A percentile compares a stretch with the other conserved stretches of the same genome.
Evolutionary conservation across 2,888 invertebrate genomes (phyloP).

Genomic region (Apodemia mormo): DNA sequence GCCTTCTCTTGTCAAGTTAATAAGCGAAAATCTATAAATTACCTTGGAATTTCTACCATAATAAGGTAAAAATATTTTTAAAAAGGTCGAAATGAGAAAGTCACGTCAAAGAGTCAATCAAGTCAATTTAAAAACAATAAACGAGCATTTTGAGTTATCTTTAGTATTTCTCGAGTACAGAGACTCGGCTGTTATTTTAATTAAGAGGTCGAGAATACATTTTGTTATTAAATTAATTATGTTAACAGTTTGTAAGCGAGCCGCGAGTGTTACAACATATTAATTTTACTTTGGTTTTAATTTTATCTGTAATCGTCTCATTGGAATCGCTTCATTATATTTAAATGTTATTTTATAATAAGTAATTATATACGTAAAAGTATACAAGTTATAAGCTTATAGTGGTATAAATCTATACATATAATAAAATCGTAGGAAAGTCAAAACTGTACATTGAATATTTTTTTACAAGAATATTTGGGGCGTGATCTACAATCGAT

Average conservation of each 20-base stretch:
- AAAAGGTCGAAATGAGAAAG: conserved; percentile 3
- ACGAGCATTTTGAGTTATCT: not conserved
- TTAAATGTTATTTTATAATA: not conserved
- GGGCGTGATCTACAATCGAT: too few species aligned
- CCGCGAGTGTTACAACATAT: conserved; percentile 5
- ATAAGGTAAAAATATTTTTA: not conserved
- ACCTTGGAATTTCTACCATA: not conserved
- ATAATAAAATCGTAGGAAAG: too few species aligned
- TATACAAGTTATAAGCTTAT: not conserved
- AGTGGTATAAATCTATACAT: too few species aligned
- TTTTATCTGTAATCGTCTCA: not conserved
- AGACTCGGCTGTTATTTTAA: conserved; percentile 14
- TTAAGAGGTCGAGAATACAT: conserved; percentile 9
- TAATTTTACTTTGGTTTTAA: conserved; percentile 1
- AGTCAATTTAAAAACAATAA: conserved; percentile 3
- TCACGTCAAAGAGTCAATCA: not conserved
- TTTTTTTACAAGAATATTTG: too few species aligned
- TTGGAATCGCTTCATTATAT: not conserved
- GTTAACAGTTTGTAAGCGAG: not conserved
- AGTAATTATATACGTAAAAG: not conserved
- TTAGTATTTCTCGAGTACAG: not conserved
- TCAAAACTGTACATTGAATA: too few species aligned
- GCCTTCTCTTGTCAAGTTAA: too few species aligned
- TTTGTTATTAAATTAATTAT: conserved; percentile 6
- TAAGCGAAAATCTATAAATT: too few species aligned